Evolutionary conservation across 2,888 invertebrate genomes (phyloP).

Genomic region (Ophion costatus): DNA sequence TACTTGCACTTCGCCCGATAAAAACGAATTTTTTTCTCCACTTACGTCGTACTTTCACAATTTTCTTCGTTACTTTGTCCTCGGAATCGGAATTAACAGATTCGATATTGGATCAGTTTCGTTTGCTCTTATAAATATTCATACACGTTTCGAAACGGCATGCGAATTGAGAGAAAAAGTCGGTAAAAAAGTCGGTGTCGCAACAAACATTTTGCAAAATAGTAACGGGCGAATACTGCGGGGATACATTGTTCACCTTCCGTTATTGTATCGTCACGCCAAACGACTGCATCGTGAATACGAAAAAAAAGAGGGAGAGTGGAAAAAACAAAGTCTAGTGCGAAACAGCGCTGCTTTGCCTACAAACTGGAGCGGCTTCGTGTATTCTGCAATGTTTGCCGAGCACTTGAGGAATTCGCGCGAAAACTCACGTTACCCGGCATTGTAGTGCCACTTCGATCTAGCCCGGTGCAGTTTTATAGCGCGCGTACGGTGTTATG

Average conservation of each 20-base stretch:
- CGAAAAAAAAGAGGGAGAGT: not conserved
- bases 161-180: no score
- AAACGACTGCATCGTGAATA: slow-evolving; percentile 2
- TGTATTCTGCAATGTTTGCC: slow-evolving; percentile 52
- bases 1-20: no score
- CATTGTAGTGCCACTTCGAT: slow-evolving; percentile 37
- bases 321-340: not conserved
- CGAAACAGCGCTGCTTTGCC: slow-evolving; percentile 26
- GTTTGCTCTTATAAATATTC: slow-evolving; percentile 22
- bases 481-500: slow-evolving; percentile 7
- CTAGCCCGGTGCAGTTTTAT: slow-evolving; percentile 12
- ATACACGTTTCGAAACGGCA: not conserved
- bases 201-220: not conserved
- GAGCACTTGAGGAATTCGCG: slow-evolving; percentile 52
- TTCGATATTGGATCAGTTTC: not conserved
- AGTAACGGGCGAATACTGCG: not conserved
- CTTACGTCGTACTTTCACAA: no score
- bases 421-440: slow-evolving; percentile 44
- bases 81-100: no score
- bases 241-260: not conserved
- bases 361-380: slow-evolving; percentile 14
- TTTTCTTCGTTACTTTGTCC: no score
- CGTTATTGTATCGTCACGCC: not conserved
- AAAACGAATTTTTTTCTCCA: no score
- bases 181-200: no score